phyloP scores from a whole-genome alignment of 2,113 vertebrate genomes.

The Dissostichus mawsoni region DNA sequence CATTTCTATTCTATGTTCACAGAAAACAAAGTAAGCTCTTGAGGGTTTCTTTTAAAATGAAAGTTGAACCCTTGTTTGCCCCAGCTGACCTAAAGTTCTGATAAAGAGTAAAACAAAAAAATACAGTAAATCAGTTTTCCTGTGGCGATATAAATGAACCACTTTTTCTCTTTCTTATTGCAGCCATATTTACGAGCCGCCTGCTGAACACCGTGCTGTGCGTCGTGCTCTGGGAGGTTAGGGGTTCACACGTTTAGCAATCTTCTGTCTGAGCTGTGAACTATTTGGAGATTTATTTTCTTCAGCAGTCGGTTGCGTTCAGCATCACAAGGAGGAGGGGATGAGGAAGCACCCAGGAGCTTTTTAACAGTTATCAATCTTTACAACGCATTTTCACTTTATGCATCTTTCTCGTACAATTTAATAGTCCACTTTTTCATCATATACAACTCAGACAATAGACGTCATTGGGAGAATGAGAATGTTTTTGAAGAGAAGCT shows the following conservation, averaged over 20 bases:
- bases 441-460: not conserved
- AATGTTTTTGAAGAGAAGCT: constrained; percentile 14
- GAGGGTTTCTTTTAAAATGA: not conserved
- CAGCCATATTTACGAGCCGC: constrained; percentile 8
- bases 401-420: constrained; percentile 10
- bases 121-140: not conserved
- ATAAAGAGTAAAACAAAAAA: not conserved
- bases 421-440: not conserved
- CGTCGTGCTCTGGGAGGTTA: not conserved
- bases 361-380: constrained; percentile 22
- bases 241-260: not conserved
- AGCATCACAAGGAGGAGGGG: not conserved
- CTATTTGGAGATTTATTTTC: constrained; percentile 13
- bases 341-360: not conserved
- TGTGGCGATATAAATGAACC: not conserved
- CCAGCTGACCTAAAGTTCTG: not conserved
- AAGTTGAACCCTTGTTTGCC: not conserved
- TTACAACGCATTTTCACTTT: not conserved
- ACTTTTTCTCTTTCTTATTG: not conserved
- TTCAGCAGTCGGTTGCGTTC: not conserved
- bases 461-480: constrained; percentile 22
- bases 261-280: not conserved
- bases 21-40: not conserved
- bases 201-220: not conserved
- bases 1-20: not conserved